Percentiles rank a stretch among this genome's conserved stretches.
Evolutionary conservation across 1,140 invertebrate species (phyloP).

Genomic region (Drosophila bifasciata): DNA sequence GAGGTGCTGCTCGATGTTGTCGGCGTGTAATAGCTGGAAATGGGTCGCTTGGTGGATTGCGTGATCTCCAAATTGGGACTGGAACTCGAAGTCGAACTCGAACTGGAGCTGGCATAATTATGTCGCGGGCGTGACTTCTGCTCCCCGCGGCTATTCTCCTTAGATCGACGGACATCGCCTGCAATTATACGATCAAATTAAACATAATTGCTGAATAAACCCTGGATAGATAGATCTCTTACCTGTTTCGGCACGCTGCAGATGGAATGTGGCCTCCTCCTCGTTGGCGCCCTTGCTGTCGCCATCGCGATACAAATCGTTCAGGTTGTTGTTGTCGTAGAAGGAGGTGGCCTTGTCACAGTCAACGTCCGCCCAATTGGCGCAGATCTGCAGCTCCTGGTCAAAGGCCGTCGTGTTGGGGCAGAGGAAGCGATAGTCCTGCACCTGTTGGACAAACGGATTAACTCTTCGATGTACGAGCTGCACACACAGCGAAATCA

Average conservation of each 20-base stretch:
- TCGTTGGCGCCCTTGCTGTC: constrained; percentile 87
- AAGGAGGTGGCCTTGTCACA: constrained; percentile 91
- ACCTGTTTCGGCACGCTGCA: constrained; percentile 91
- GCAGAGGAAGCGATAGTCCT: constrained; percentile 94
- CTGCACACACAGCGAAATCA: constrained; percentile 62
- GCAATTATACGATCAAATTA: constrained; percentile 36
- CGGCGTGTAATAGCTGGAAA: constrained; percentile 82
- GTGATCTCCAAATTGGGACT: constrained; percentile 64
- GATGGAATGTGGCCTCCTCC: constrained; percentile 90
- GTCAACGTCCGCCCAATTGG: constrained; percentile 94
- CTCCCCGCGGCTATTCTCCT: constrained; percentile 69
- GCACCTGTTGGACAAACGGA: constrained; percentile 86
- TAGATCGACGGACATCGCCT: constrained; percentile 78
- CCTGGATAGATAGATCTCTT: constrained; percentile 22
- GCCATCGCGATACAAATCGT: constrained; percentile 90
- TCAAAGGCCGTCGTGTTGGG: constrained; percentile 96
- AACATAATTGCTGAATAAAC: constrained; percentile 20
- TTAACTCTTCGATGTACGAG: constrained; percentile 77
- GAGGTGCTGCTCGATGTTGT: constrained; percentile 53
- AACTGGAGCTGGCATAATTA: constrained; percentile 51
- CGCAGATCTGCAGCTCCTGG: constrained; percentile 95
- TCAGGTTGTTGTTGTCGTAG: constrained; percentile 92
- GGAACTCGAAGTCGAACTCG: constrained; percentile 32
- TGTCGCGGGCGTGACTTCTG: constrained; percentile 74
- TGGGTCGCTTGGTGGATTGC: constrained; percentile 69